phyloP scores from a whole-genome alignment of 2,888 invertebrate species.

The Punctoribates punctum region DNA sequence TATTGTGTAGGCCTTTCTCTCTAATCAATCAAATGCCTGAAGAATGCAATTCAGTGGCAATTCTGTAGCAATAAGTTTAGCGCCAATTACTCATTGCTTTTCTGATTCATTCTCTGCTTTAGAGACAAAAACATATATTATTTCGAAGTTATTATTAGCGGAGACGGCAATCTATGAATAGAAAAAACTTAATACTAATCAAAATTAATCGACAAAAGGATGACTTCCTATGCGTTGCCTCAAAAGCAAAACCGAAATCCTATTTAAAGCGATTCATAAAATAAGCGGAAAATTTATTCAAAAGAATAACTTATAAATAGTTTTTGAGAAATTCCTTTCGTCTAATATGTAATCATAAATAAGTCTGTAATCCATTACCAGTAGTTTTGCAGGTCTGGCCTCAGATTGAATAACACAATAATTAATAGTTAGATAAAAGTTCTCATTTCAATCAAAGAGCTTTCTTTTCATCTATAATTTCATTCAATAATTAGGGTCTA shows the following conservation, averaged over 20 bases:
- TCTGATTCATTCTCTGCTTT: not conserved
- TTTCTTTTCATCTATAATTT: not conserved
- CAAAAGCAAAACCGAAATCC: too few species aligned
- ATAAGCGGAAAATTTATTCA: too few species aligned
- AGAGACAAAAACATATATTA: not conserved
- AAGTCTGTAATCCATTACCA: not conserved
- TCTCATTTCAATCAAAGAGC: not conserved
- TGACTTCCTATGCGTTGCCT: too few species aligned
- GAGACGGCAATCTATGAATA: too few species aligned
- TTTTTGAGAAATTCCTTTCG: too few species aligned
- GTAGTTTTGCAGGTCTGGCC: not conserved
- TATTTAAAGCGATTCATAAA: too few species aligned
- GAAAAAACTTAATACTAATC: too few species aligned
- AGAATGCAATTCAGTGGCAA: conserved; percentile 10
- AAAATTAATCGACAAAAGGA: too few species aligned
- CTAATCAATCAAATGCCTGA: conserved; percentile 33
- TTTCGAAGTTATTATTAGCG: not conserved
- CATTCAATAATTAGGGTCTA: conserved; percentile 4
- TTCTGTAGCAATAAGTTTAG: conserved; percentile 33
- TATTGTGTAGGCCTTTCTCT: conserved; percentile 27
- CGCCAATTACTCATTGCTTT: conserved; percentile 23
- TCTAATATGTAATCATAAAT: too few species aligned
- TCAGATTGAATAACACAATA: not conserved
- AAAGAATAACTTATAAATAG: too few species aligned
- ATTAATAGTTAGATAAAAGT: not conserved